Base-by-base conservation (phyloP, 1,140 invertebrate species). In the Calephelis nemesis region DNA sequence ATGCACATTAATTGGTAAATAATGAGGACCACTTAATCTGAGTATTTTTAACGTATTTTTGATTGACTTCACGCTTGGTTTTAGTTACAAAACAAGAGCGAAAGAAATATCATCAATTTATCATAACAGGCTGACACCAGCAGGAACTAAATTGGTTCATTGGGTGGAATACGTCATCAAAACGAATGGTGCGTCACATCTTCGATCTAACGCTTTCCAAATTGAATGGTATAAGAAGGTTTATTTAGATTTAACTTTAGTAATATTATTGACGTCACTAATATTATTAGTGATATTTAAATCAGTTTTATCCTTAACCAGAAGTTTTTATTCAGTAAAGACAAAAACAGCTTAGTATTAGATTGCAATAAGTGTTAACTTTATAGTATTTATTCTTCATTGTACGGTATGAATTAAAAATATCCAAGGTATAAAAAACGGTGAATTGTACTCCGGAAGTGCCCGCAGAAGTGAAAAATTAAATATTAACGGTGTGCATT, bases 91-190 rank as follows among this genome's bases (percentile, higher is more conserved):
- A 49, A 54, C 71, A 39, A 67, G 69, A 48, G 75, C 65, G 7
- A 75, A 74, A 42, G 69, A 76, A 13, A 12, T 81, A 12, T 75
- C 79, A 2, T 9, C 45, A 0, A 70, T 79, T 12, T 83, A 79
- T 69, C 74, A 82, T 68, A 71, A 84, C 50, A 67, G 78, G 5
- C 76, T 77, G 0, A 67, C 78, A 7, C 39, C 76, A 8, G 83
- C 83, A 1, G 69, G 71, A 6, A 70, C 74, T 50, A 70, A 82
- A 63, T 39, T 87, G 11, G 73, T 77, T 8, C 77, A 82, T 62
- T 83, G 81, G 76, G 70, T 81, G 5, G 75, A 83, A 42, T 81
- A 88, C 66, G 80, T 85, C 8, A 71, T 83, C 7, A 65, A 72
- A 40, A 85, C 83, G 1, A 70, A 73, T 5, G 86, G 83, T 0